phyloP scores from a whole-genome alignment of 2,797 vertebrate species.

The Sebastes oblongus region DNA sequence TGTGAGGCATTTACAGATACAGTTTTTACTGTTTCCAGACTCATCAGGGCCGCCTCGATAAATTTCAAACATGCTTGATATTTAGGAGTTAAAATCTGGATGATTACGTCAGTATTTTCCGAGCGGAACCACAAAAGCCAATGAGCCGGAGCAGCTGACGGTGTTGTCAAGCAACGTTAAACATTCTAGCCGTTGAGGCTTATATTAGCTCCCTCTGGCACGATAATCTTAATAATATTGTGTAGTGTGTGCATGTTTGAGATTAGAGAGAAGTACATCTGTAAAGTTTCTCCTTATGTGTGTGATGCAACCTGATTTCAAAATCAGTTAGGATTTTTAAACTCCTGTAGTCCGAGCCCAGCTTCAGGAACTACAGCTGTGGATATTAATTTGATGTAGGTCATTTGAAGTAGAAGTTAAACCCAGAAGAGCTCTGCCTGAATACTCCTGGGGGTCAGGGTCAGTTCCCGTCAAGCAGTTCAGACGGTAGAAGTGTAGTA shows the following conservation, averaged over 20 bases:
- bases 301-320: not conserved
- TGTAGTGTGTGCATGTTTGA: no score
- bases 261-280: no score
- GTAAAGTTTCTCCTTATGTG: no score
- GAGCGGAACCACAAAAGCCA: no score
- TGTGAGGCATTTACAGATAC: not conserved
- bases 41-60: not conserved
- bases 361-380: not conserved
- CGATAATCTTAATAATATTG: no score
- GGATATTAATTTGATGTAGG: slow-evolving; percentile 24
- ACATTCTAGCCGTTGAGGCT: no score
- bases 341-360: not conserved
- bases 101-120: not conserved
- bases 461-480: slow-evolving; percentile 9
- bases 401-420: slow-evolving; percentile 27
- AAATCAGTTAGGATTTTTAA: not conserved
- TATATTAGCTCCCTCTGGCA: not conserved
- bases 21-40: not conserved
- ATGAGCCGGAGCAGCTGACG: no score
- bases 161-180: no score
- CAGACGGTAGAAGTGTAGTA: not conserved
- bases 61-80: not conserved
- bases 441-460: not conserved
- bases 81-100: not conserved
- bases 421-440: slow-evolving; percentile 7